A percentile compares a stretch with the other conserved stretches of the same genome.
phyloP scores from a whole-genome alignment of 2,888 invertebrate species.

The Endomychus coccineus region DNA sequence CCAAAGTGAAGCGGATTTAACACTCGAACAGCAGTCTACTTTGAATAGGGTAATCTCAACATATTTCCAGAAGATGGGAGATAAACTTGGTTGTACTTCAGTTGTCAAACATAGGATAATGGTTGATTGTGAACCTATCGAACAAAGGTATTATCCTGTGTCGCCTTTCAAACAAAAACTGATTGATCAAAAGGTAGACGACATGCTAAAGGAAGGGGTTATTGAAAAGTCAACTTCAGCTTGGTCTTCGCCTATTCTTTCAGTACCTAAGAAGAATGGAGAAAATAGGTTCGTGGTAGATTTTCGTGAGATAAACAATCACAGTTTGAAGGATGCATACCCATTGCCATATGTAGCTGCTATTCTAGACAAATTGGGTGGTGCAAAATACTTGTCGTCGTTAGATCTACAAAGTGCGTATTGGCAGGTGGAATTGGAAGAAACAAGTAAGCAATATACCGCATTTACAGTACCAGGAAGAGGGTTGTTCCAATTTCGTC shows the following conservation, averaged over 20 bases:
- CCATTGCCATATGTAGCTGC: slow-evolving; percentile 17
- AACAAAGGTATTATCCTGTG: slow-evolving; percentile 6
- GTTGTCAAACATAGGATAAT: no score
- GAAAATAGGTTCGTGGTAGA: no score
- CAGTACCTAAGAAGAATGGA: slow-evolving; percentile 5
- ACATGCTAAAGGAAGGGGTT: slow-evolving; percentile 4
- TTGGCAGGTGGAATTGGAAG: slow-evolving; percentile 18
- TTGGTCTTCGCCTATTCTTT: slow-evolving; percentile 8
- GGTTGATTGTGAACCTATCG: neutral
- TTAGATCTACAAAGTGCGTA: slow-evolving; percentile 20
- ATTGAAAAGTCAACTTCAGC: slow-evolving; percentile 6
- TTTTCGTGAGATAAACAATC: no score
- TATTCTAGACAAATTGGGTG: slow-evolving; percentile 19
- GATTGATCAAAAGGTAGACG: slow-evolving; percentile 4
- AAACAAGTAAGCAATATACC: slow-evolving; percentile 14
- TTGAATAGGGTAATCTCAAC: no score
- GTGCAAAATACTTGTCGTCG: slow-evolving; percentile 17
- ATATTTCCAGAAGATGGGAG: no score
- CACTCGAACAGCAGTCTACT: no score
- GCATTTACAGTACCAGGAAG: slow-evolving; percentile 21
- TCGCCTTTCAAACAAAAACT: slow-evolving; percentile 3
- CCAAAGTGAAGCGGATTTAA: no score
- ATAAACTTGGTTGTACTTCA: no score
- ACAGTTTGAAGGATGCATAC: no score
- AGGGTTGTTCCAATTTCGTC: slow-evolving; percentile 21